Base-by-base conservation (phyloP, 2,888 invertebrate species). In the Willowsia nigromaculata region DNA sequence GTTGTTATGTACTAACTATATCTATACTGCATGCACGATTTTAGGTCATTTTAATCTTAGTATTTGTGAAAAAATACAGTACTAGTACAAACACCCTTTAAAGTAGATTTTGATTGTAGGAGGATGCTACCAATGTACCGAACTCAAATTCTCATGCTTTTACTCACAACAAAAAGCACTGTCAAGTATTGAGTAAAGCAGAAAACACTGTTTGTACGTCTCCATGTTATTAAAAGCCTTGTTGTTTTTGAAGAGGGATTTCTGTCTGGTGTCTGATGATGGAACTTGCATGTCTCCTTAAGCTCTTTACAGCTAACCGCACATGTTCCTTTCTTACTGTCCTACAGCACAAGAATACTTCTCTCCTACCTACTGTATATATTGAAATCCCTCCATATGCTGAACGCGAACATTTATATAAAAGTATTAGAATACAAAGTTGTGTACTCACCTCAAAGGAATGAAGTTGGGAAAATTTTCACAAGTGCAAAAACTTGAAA, bases 401-500 rank as follows among this genome's bases (percentile, higher is more conserved):
- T n/a, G n/a, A n/a, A n/a, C n/a, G n/a, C n/a, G n/a, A n/a, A n/a
- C n/a, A n/a, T n/a, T n/a, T n/a, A n/a, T n/a, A n/a, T n/a, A n/a
- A n/a, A n/a, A n/a, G n/a, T n/a, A n/a, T n/a, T n/a, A n/a, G n/a
- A n/a, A n/a, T n/a, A n/a, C n/a, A n/a, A n/a, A n/a, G n/a, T n/a
- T n/a, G n/a, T n/a, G n/a, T n/a, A n/a, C n/a, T n/a, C n/a, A n/a
- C n/a, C n/a, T n/a, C n/a, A n/a, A n/a, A n/a, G n/a, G n/a, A 2
- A 27, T 59, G 27, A 11, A 11, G 27, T 11, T 0, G 27, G 13
- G 1, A 27, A 5, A 13, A 59, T 59, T 59, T 27, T 27, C 59
- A 59, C 78, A 53, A 56, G 80, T 80, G 80, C 80, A 37, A 80
- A 74, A 76, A 76, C 30, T 6, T 33, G 7, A 27, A 30, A 68